These are phyloP conservation scores for Cynopterus sphinx DNA, from an alignment of 2,797 vertebrate genomes.

Conservation along the genomic window DNA sequence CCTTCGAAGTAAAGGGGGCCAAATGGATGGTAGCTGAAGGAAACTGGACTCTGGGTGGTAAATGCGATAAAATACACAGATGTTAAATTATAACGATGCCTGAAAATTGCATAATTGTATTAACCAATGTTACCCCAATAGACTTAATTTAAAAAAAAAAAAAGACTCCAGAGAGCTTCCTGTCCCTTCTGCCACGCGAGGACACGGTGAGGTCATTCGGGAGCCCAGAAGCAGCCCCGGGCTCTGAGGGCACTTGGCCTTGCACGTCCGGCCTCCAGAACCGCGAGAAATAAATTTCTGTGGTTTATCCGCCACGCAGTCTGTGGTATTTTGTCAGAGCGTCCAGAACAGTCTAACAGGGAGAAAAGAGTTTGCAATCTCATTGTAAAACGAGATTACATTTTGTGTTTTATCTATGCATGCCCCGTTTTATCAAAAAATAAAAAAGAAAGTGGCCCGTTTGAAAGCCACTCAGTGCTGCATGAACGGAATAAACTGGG, in stretches of 20 bases:
- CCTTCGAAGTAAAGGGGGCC: no score
- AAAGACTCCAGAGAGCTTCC: background rate
- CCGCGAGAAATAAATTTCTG: background rate
- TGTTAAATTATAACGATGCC: no score
- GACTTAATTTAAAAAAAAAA: background rate
- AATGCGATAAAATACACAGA: no score
- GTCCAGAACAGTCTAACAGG: background rate
- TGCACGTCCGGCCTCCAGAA: background rate
- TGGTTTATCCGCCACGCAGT: background rate
- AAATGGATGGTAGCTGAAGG: no score
- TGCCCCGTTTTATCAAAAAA: background rate
- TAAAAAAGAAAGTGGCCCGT: background rate
- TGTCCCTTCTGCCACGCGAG: background rate
- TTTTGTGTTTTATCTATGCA: constrained; percentile 12
- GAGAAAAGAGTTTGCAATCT: background rate
- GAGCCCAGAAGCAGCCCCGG: background rate
- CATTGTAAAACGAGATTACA: background rate
- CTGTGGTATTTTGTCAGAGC: background rate
- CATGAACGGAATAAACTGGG: background rate
- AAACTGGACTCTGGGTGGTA: no score
- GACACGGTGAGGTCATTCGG: background rate
- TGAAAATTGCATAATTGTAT: no score
- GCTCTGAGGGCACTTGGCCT: background rate
- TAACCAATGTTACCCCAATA: no score
- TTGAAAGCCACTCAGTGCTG: background rate